Conservation (phyloP, 2,113 vertebrate species). For the Hypomesus transpacificus region DNA sequence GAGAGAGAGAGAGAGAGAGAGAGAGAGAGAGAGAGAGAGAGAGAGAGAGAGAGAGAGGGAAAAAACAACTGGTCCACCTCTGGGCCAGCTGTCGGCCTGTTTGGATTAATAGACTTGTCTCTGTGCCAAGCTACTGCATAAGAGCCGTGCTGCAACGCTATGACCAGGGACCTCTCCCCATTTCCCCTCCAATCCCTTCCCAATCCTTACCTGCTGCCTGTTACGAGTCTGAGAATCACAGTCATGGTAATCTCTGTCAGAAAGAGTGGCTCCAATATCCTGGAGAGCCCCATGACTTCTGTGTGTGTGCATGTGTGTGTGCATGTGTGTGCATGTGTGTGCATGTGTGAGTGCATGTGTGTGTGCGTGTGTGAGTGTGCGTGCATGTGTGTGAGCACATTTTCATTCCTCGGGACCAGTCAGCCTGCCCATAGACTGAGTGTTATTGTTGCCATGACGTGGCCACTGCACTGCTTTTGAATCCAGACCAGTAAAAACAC, state of each 20-base stretch:
- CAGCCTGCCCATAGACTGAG: constrained; percentile 8
- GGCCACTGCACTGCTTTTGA: constrained; percentile 34
- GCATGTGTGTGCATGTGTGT: too few relatives aligned
- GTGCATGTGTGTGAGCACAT: neutral
- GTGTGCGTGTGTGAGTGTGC: neutral
- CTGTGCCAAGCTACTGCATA: constrained; percentile 5
- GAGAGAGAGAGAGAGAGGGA: neutral
- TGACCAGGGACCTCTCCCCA: neutral
- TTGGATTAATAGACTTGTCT: neutral
- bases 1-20: neutral
- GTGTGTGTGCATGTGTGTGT: neutral
- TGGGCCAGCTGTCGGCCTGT: constrained; percentile 7
- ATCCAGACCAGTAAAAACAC: constrained; percentile 23
- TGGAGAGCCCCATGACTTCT: constrained; percentile 1
- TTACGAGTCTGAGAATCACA: neutral
- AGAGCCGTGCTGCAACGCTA: neutral
- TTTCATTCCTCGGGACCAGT: neutral
- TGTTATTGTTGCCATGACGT: constrained; percentile 37
- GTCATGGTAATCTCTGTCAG: neutral
- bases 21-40: neutral
- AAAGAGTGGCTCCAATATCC: constrained; percentile 3
- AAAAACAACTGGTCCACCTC: constrained; percentile 5
- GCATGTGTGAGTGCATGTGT: neutral
- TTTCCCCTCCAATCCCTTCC: neutral
- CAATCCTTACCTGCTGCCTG: too few relatives aligned